These are phyloP conservation scores for Nannoperca australis DNA, from an alignment of 2,797 vertebrate species.

Conservation along the genomic window DNA sequence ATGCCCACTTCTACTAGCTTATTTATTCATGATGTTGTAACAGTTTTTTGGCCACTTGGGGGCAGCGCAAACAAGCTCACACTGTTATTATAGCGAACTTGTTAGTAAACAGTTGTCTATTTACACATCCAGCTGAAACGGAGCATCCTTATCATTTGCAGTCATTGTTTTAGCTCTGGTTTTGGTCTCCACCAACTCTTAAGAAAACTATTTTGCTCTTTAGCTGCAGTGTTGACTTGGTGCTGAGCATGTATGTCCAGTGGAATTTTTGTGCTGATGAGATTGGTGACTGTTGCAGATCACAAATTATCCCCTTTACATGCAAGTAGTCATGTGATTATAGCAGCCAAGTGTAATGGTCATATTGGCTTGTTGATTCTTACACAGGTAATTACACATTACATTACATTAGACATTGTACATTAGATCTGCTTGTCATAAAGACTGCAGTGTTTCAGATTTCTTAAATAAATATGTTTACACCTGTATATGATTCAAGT, in stretches of 20 bases:
- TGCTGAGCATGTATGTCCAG: neutral
- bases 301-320: neutral
- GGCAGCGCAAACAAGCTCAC: neutral
- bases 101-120: neutral
- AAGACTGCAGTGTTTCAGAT: constrained; percentile 1
- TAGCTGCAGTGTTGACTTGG: neutral
- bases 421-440: neutral
- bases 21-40: neutral
- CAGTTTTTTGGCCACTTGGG: neutral
- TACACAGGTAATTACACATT: no score
- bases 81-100: neutral
- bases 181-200: constrained; percentile 2
- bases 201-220: neutral
- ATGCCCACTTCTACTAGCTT: neutral
- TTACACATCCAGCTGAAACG: neutral
- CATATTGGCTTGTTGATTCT: neutral
- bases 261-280: neutral
- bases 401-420: no score
- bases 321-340: neutral
- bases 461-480: constrained; percentile 30
- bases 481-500: constrained; percentile 79
- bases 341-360: neutral
- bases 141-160: neutral
- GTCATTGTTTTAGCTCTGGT: neutral
- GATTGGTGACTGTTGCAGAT: neutral